These are phyloP conservation scores for Pipistrellus pygmaeus DNA, from an alignment of 2,797 vertebrate genomes.

Conservation along the genomic window DNA sequence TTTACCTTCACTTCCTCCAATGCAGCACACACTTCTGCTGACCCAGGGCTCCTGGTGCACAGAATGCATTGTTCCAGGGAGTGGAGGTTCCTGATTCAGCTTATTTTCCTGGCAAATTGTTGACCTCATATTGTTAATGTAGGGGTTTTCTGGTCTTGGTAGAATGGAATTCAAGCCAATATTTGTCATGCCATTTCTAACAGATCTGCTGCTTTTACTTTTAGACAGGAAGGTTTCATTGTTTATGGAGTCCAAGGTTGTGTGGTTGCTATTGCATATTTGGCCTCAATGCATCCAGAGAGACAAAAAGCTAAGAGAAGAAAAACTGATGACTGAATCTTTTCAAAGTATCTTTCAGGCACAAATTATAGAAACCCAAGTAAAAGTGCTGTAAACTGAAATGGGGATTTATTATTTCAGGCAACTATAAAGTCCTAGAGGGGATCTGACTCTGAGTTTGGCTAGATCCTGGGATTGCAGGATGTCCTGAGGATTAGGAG, in stretches of 20 bases:
- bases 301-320: background rate
- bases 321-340: background rate
- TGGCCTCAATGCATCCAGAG: background rate
- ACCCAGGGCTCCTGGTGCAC: slow-evolving; percentile 63
- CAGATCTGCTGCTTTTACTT: slow-evolving; percentile 67
- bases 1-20: background rate
- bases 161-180: slow-evolving; percentile 55
- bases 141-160: slow-evolving; percentile 74
- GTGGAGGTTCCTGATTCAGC: slow-evolving; percentile 80
- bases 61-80: slow-evolving; percentile 65
- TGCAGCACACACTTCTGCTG: slow-evolving; percentile 70
- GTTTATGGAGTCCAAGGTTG: background rate
- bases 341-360: background rate
- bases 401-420: background rate
- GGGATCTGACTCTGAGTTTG: background rate
- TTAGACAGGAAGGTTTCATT: slow-evolving; percentile 30
- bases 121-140: slow-evolving; percentile 77
- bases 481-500: background rate
- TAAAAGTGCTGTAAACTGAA: background rate
- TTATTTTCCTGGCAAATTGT: slow-evolving; percentile 82
- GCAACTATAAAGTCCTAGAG: background rate
- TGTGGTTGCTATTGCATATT: background rate
- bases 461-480: background rate
- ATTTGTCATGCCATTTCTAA: slow-evolving; percentile 76
- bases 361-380: background rate